phyloP scores from a whole-genome alignment of 2,113 vertebrate species.

The Sinocyclocheilus grahami region DNA sequence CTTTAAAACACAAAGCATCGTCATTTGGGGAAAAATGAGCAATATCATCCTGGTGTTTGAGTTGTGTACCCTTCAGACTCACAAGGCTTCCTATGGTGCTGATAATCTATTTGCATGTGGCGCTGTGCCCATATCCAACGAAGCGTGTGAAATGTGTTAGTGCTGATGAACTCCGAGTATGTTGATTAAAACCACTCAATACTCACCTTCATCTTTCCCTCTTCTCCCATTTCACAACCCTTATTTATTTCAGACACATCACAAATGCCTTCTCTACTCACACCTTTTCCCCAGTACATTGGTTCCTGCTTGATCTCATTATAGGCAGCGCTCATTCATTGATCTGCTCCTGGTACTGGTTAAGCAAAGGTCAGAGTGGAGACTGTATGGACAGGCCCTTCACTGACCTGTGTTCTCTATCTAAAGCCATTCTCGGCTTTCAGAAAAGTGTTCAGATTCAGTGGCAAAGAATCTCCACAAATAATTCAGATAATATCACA shows the following conservation, averaged over 20 bases:
- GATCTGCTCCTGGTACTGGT: slow-evolving; percentile 45
- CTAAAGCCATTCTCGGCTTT: neutral
- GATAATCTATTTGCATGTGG: slow-evolving; percentile 16
- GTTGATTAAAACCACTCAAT: slow-evolving; percentile 45
- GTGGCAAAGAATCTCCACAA: no score
- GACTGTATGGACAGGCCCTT: neutral
- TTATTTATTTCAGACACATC: slow-evolving; percentile 31
- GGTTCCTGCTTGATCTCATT: slow-evolving; percentile 52
- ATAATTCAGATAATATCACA: neutral
- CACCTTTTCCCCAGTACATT: slow-evolving; percentile 32
- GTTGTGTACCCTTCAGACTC: neutral
- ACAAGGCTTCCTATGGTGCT: neutral
- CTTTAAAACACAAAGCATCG: slow-evolving; percentile 42
- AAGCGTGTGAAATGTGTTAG: slow-evolving; percentile 15
- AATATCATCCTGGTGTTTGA: slow-evolving; percentile 25
- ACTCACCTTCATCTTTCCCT: slow-evolving; percentile 20
- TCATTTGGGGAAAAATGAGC: slow-evolving; percentile 15
- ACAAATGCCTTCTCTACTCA: slow-evolving; percentile 18
- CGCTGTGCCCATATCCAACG: slow-evolving; percentile 16
- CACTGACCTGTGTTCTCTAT: slow-evolving; percentile 14
- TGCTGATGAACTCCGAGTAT: slow-evolving; percentile 14
- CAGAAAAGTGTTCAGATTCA: neutral
- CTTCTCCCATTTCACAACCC: neutral
- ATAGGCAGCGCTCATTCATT: slow-evolving; percentile 37
- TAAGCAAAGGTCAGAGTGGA: slow-evolving; percentile 48